Percentiles rank a stretch among this genome's conserved stretches.
Conservation (phyloP, 2,113 vertebrate species). For the Onychostruthus taczanowskii region DNA sequence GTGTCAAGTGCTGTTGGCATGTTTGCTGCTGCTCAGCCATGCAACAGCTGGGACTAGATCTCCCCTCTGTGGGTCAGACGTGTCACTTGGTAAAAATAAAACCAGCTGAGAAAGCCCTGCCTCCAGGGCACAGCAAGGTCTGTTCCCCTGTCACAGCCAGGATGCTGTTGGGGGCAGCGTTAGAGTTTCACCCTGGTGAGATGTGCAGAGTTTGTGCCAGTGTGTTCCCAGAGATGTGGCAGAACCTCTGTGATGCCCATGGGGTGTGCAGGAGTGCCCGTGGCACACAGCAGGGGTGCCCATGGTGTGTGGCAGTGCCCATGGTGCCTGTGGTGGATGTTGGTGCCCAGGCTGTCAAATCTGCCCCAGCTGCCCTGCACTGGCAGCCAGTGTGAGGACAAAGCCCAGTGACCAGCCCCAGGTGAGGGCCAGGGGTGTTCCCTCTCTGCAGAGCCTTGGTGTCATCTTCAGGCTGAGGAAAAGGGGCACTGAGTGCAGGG, state of each 20-base stretch:
- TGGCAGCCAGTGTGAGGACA: no score
- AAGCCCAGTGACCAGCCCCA: rapidly evolving
- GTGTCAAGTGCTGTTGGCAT: neutral
- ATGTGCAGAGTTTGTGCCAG: rapidly evolving
- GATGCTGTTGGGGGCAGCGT: rapidly evolving
- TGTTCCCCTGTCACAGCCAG: neutral
- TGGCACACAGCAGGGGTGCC: neutral
- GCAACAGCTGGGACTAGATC: neutral
- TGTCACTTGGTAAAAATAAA: neutral
- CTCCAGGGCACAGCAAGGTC: neutral
- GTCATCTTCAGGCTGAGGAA: neutral
- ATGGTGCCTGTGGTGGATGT: neutral
- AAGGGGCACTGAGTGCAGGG: neutral
- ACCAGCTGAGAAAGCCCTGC: neutral
- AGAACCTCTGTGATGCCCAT: neutral
- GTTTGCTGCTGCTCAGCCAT: rapidly evolving
- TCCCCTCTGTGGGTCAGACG: rapidly evolving
- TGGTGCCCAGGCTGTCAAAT: neutral
- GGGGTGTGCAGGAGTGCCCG: neutral
- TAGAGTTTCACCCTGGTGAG: no score
- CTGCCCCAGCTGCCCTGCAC: neutral
- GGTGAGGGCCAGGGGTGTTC: rapidly evolving
- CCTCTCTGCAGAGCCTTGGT: rapidly evolving
- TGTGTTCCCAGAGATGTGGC: rapidly evolving
- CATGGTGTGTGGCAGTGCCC: neutral